Evolutionary conservation across 2,888 invertebrate genomes (phyloP).

Genomic region (Polydrusus pterygomalis): DNA sequence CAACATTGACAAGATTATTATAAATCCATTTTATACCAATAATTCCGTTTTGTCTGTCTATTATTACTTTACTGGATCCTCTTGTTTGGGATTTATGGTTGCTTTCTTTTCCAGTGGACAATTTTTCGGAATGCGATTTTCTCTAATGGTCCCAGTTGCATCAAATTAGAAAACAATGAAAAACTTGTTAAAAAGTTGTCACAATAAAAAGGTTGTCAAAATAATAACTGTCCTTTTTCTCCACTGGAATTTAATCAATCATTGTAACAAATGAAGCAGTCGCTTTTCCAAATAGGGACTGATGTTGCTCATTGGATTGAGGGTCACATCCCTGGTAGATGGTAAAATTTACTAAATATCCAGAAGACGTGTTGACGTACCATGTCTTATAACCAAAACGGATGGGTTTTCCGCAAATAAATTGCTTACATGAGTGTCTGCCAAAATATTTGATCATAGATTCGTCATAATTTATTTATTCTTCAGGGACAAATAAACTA

Average conservation of each 20-base stretch:
- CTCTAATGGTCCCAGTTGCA: neutral
- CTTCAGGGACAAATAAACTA: neutral
- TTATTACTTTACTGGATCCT: neutral
- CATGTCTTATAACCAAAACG: neutral
- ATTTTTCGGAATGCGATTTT: neutral
- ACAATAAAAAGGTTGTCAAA: neutral
- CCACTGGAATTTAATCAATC: neutral
- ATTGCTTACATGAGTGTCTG: neutral
- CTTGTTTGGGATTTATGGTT: neutral
- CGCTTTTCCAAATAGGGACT: neutral
- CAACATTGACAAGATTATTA: neutral
- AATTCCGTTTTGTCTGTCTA: neutral
- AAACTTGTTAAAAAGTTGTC: neutral
- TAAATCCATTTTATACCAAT: neutral
- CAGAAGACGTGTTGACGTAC: neutral
- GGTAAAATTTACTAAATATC: neutral
- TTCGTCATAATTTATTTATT: too few relatives aligned
- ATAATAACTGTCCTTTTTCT: neutral
- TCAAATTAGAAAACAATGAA: neutral
- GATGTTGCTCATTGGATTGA: neutral
- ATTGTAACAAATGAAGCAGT: neutral
- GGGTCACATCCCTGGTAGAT: neutral
- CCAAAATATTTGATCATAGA: neutral
- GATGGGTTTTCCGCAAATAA: neutral
- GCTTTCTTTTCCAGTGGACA: neutral